Evolutionary conservation across 2,113 vertebrate species (phyloP), one percentile per base, ranked within the genome.

Genomic region (Megaceryle torquata): DNA sequence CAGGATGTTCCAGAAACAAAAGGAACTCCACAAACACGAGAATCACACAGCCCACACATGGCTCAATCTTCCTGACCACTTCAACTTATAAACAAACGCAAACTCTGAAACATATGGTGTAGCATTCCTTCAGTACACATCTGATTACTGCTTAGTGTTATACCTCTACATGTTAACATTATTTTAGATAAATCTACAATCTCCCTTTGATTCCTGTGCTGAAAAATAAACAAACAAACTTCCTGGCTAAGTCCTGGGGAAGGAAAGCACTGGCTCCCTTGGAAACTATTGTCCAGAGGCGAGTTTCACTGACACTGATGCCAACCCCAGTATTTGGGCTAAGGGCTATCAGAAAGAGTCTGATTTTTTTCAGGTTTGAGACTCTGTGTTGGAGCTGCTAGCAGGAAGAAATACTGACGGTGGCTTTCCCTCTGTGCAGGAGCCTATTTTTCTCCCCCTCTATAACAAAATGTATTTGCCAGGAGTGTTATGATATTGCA

Each of bases 401-500:
- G 25, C 28, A 48, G 39, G 56, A 85, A 21, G 69, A 82, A 33
- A 13, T 18, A 14, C 31, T 21, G 48, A 26, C 14, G 64, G 29
- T 15, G 28, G 13, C 15, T 63, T 31, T 68, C 41, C 20, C 24
- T 35, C 41, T n/a, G 46, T 16, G 14, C 53, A 71, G 75, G 59
- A 82, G n/a, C 31, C 53, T 31, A 63, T 51, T 51, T 33, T 41
- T 41, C 39, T n/a, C 43, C 79, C 28, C 37, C 57, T 48, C 56
- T n/a, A 0, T 4, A 60, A 25, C 68, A 22, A 15, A 33, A 70
- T 15, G 21, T 7, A 11, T 29, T 53, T 60, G 31, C 87, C 59
- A 25, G 24, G 59, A 61, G 41, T 2, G 13, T 25, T 39, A 43
- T 0, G 6, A 39, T 16, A 31, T 1, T 15, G 44, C 63, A 22